Evolutionary conservation across 2,113 vertebrate genomes (phyloP), one percentile per base, ranked within the genome.

Genomic region (Helogale parvula): DNA sequence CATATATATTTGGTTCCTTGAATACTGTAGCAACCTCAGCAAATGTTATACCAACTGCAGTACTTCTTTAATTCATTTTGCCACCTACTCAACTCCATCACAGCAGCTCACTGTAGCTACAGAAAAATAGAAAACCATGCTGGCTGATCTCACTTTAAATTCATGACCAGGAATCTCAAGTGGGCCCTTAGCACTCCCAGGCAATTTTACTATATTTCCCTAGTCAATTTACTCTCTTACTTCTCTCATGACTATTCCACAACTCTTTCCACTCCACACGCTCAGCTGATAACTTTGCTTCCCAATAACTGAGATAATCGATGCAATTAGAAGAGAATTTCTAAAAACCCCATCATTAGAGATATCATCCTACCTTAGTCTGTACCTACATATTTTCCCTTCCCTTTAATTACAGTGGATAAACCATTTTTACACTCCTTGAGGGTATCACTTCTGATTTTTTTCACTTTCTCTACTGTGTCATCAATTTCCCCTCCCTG

Each of bases 21-120:
- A 95, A 77, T 74, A 74, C 57, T 60, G 17, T 41, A 76, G 23
- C 27, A 81, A 96, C 45, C 41, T 50, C 66, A 94, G 29, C 29
- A 86, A 85, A 57, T 82, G 23, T 81, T 81, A 38, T 11, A 90
- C 81, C 47, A 86, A 96, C 68, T 60, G 5, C 63, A 74, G n/a
- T 92, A 38, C 15, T 65, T 90, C 69, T 93, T 96, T 87, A 93
- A 96, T 79, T 89, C 31, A 90, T 82, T 96, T 90, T 85, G 41
- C n/a, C 65, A 93, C 31, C 27, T 83, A 57, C 19, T 95, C 66
- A 9, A 71, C 2, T 93, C 13, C 69, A 57, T 83, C 29, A 90
- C 15, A 79, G 41, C 41, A 88, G 29, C 9, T 65, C 33, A 90
- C 10, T 47, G 52, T 29, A 35, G 29, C 35, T 52, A 45, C 1